phyloP scores from a whole-genome alignment of 2,113 vertebrate genomes.

The Tragelaphus imberbis region DNA sequence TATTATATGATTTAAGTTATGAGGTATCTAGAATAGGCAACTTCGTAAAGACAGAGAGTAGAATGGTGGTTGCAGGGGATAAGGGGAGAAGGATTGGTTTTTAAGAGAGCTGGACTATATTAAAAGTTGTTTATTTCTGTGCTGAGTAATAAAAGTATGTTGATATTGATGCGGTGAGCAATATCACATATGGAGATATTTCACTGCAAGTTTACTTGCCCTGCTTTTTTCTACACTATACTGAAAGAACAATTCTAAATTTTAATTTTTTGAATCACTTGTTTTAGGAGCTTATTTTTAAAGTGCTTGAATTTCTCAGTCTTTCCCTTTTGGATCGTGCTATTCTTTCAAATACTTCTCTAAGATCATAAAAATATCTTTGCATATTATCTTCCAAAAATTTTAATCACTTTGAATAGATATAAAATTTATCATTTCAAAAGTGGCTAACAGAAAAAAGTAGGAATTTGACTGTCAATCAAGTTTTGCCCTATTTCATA shows the following conservation, averaged over 20 bases:
- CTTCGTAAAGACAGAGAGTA: not conserved
- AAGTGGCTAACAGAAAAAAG: not conserved
- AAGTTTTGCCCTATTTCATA: not conserved
- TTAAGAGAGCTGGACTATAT: not conserved
- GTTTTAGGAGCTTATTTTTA: not conserved
- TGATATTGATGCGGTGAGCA: not conserved
- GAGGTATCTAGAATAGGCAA: not conserved
- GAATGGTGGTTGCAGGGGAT: not conserved
- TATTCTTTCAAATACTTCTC: not conserved
- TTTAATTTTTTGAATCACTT: not conserved
- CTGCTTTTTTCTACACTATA: not conserved
- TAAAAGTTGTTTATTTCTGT: not conserved
- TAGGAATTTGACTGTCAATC: not conserved
- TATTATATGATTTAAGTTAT: not conserved
- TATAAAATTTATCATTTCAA: not conserved
- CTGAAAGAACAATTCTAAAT: not conserved
- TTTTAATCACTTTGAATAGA: not conserved
- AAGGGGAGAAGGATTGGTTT: not conserved
- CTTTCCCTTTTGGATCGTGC: not conserved
- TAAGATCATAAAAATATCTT: not conserved
- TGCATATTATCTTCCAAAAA: not conserved
- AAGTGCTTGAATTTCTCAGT: not conserved
- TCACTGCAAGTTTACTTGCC: not conserved
- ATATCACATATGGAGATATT: not conserved
- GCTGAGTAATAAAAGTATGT: not conserved